phyloP scores from a whole-genome alignment of 1,140 invertebrate species.

The Euura saliciscinereae region DNA sequence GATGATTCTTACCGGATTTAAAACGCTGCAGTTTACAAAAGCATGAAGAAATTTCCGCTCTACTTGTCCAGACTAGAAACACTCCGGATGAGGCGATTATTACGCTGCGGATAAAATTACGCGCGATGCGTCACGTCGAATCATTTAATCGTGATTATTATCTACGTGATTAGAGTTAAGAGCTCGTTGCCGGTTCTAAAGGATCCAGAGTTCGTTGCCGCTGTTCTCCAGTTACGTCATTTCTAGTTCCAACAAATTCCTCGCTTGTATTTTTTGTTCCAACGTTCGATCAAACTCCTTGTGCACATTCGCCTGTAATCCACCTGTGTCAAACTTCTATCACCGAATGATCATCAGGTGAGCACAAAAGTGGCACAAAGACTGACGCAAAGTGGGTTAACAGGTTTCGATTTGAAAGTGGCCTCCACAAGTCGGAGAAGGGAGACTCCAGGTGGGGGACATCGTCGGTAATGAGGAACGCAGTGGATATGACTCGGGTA shows the following conservation, averaged over 20 bases:
- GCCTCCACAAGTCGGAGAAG: constrained; percentile 33
- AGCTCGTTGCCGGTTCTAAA: constrained; percentile 7
- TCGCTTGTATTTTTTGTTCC: neutral
- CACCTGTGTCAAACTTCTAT: constrained; percentile 30
- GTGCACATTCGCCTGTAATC: constrained; percentile 22
- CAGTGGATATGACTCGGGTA: neutral
- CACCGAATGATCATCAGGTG: constrained; percentile 21
- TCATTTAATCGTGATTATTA: neutral
- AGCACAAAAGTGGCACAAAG: constrained; percentile 45
- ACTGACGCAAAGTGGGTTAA: constrained; percentile 53
- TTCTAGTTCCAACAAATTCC: neutral
- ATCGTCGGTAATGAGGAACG: neutral
- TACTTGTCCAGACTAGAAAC: no score
- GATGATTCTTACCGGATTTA: no score
- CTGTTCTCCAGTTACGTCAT: neutral
- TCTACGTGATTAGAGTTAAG: constrained; percentile 17
- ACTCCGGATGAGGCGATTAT: no score
- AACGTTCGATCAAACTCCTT: neutral
- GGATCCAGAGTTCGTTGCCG: constrained; percentile 8
- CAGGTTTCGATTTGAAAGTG: constrained; percentile 54
- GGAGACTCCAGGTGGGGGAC: neutral
- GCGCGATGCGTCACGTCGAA: no score
- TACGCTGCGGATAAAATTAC: no score
- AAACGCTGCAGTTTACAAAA: no score
- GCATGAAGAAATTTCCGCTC: no score